phyloP scores from a whole-genome alignment of 2,797 vertebrate species.

The Pseudochirops cupreus region DNA sequence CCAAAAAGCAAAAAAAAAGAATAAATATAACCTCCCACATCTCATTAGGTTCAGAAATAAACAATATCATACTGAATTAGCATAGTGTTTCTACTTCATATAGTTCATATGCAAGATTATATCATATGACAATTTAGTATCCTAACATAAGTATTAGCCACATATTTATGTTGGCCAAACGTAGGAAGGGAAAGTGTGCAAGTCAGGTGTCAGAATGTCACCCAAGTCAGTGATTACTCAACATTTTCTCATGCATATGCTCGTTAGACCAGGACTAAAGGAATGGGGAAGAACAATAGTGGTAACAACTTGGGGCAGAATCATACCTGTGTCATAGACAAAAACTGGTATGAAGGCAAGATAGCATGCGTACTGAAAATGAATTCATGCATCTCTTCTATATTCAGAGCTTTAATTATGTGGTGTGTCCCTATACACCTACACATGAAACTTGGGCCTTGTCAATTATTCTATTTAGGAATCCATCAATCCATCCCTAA shows the following conservation, averaged over 20 bases:
- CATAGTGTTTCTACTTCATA: background rate
- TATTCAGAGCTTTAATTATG: background rate
- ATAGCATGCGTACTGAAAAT: background rate
- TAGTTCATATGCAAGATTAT: background rate
- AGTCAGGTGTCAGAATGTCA: background rate
- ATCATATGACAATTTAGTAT: background rate
- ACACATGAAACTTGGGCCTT: background rate
- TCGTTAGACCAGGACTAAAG: background rate
- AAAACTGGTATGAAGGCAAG: background rate
- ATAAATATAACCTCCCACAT: background rate
- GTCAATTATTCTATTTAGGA: background rate
- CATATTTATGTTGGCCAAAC: background rate
- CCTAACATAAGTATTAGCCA: background rate
- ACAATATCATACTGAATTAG: background rate
- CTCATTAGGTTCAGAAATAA: background rate
- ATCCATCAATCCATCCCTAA: conserved; percentile 18
- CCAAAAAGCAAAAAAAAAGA: background rate
- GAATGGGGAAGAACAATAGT: background rate
- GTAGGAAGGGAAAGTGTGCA: background rate
- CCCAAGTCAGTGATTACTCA: background rate
- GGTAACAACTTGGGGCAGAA: background rate
- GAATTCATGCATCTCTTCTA: background rate
- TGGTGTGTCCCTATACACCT: background rate
- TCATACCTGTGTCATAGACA: background rate
- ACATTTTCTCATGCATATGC: background rate